Conservation (phyloP, 2,888 invertebrate genomes). For the Notodonta dromedarius region DNA sequence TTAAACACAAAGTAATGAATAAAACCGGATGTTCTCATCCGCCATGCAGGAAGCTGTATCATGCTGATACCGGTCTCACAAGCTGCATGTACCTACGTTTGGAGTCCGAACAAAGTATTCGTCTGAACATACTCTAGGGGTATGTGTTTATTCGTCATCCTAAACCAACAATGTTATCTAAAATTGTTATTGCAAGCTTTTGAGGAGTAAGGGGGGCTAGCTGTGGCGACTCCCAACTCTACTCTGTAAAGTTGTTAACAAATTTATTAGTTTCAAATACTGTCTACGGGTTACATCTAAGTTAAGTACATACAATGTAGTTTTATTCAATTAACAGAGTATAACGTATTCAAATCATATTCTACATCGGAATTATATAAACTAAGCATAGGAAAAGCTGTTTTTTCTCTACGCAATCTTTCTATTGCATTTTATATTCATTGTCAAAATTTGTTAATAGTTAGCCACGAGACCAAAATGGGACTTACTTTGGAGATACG, state of each 20-base stretch:
- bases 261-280: conserved; percentile 18
- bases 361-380: background rate
- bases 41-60: conserved; percentile 83
- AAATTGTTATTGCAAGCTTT: conserved; percentile 37
- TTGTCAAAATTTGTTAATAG: conserved; percentile 13
- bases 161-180: conserved; percentile 26
- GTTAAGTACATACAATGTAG: conserved; percentile 10
- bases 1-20: conserved; percentile 76
- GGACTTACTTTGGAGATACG: conserved; percentile 30
- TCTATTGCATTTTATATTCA: conserved; percentile 22
- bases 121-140: conserved; percentile 38
- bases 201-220: conserved; percentile 29
- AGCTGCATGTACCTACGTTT: conserved; percentile 64
- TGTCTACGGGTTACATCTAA: conserved; percentile 32
- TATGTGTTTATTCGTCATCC: conserved; percentile 26
- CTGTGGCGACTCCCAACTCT: conserved; percentile 25
- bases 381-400: conserved; percentile 32
- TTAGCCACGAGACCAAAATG: conserved; percentile 23
- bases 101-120: conserved; percentile 36
- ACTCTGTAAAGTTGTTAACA: conserved; percentile 22
- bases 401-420: conserved; percentile 24
- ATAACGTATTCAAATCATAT: background rate
- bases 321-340: background rate
- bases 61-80: conserved; percentile 75
- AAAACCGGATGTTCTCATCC: conserved; percentile 77